Percentiles rank a stretch among this genome's conserved stretches.
phyloP scores from a whole-genome alignment of 1,140 invertebrate genomes.

The Drosophila novamexicana region DNA sequence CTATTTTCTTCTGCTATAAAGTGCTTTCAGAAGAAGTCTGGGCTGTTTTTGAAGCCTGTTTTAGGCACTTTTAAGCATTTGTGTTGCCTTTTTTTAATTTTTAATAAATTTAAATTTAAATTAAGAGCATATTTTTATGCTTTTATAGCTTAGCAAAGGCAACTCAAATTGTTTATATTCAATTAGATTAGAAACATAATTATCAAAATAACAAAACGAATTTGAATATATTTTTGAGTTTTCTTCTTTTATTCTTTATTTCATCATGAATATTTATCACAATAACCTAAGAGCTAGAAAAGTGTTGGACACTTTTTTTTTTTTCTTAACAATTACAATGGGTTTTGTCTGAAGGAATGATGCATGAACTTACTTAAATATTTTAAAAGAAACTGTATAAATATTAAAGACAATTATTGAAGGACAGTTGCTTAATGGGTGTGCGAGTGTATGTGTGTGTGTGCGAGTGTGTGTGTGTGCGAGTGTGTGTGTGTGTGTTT shows the following conservation, averaged over 20 bases:
- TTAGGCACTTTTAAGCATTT: too few relatives aligned
- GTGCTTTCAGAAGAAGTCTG: too few relatives aligned
- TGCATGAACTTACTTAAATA: constrained; percentile 44
- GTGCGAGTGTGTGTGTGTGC: constrained; percentile 6
- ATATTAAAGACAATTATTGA: constrained; percentile 67
- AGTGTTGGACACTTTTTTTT: constrained; percentile 53
- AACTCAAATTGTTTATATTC: neutral
- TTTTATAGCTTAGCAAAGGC: too few relatives aligned
- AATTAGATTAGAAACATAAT: too few relatives aligned
- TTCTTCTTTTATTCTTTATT: constrained; percentile 46
- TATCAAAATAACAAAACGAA: neutral
- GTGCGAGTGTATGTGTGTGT: constrained; percentile 20
- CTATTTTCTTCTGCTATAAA: too few relatives aligned
- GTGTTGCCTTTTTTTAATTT: too few relatives aligned
- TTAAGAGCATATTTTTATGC: too few relatives aligned
- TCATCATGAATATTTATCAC: constrained; percentile 66
- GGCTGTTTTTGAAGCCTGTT: too few relatives aligned
- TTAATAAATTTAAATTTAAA: too few relatives aligned
- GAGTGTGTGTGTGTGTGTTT: constrained; percentile 8
- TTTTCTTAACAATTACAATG: neutral
- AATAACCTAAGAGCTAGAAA: constrained; percentile 69
- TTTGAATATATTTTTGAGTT: constrained; percentile 22
- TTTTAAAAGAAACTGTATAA: constrained; percentile 52
- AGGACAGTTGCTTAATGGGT: constrained; percentile 49
- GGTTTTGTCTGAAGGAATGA: constrained; percentile 44